Conservation (phyloP, 2,797 vertebrate species). For the Vultur gryphus region DNA sequence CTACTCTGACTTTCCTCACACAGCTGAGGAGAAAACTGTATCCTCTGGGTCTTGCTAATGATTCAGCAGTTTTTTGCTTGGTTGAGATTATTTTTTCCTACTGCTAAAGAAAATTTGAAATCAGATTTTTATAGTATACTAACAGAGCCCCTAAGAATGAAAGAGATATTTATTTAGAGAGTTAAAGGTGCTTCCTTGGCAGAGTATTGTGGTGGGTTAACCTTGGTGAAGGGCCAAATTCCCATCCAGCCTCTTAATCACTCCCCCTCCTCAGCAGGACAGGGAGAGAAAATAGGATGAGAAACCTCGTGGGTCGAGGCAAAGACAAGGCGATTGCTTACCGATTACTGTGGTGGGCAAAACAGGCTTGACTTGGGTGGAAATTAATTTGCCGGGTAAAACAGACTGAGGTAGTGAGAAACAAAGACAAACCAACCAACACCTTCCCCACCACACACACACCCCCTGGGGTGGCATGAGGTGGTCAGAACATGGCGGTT, state of each 20-base stretch:
- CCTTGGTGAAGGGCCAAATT: background rate
- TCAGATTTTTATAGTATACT: background rate
- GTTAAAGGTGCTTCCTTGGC: background rate
- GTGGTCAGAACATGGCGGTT: background rate
- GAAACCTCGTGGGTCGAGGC: background rate
- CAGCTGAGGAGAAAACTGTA: background rate
- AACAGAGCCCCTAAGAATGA: background rate
- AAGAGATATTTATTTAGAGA: background rate
- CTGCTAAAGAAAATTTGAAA: background rate
- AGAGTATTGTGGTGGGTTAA: background rate
- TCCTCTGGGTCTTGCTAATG: background rate
- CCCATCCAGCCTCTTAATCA: too few relatives aligned
- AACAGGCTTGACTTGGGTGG: background rate
- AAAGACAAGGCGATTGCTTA: background rate
- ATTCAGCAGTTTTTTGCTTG: background rate
- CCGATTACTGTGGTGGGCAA: background rate
- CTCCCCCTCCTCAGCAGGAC: background rate
- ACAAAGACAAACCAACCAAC: background rate
- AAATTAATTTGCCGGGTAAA: background rate
- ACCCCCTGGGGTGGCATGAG: fast-evolving
- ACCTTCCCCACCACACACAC: fast-evolving
- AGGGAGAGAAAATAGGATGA: background rate
- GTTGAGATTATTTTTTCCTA: background rate
- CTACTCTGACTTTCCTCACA: background rate
- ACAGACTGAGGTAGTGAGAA: background rate